phyloP scores from a whole-genome alignment of 2,797 vertebrate species.

The Hippoglossus hippoglossus region DNA sequence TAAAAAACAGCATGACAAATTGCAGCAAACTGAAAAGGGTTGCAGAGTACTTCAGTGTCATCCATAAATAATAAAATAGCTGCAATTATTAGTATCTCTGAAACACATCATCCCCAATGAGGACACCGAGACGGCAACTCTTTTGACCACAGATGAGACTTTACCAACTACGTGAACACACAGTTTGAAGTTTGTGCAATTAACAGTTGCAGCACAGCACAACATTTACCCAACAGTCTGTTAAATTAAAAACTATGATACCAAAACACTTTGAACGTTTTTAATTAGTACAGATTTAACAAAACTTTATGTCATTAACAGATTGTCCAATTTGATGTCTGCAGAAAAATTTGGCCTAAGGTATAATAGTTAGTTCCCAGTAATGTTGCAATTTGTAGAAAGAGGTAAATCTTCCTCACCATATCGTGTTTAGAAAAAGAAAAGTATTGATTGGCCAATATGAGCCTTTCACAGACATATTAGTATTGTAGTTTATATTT shows the following conservation, averaged over 20 bases:
- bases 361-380: no score
- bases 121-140: slow-evolving; percentile 12
- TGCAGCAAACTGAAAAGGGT: slow-evolving; percentile 1
- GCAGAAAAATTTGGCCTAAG: not conserved
- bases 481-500: no score
- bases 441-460: no score
- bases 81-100: slow-evolving; percentile 30
- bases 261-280: no score
- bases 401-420: not conserved
- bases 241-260: not conserved
- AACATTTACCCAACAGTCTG: not conserved
- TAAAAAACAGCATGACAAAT: slow-evolving; percentile 15
- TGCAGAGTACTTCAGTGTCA: slow-evolving; percentile 30
- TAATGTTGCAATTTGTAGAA: not conserved
- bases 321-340: not conserved
- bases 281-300: no score
- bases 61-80: slow-evolving; percentile 25
- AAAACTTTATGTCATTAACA: not conserved
- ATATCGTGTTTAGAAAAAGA: not conserved
- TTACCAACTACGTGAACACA: not conserved
- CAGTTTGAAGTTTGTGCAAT: not conserved
- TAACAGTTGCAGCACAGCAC: not conserved
- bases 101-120: slow-evolving; percentile 8
- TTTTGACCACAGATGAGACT: slow-evolving; percentile 16
- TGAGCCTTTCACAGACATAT: no score